These are phyloP conservation scores for Scaptomyza caliginosa DNA, from an alignment of 2,888 invertebrate species.

Conservation along the genomic window DNA sequence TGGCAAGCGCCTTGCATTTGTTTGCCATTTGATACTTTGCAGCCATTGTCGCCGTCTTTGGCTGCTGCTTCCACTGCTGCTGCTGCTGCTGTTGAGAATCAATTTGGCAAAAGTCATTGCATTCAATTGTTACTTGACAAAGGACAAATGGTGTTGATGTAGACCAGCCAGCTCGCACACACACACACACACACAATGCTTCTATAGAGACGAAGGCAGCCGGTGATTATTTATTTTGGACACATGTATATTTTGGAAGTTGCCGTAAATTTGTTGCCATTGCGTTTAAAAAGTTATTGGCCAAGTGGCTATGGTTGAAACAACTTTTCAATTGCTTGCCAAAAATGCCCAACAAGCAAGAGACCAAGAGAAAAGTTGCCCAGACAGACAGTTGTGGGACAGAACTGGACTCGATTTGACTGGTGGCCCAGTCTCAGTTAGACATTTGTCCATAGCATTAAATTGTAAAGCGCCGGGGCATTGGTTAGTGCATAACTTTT, in stretches of 20 bases:
- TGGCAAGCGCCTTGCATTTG: conserved; percentile 65
- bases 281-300: conserved; percentile 77
- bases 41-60: conserved; percentile 54
- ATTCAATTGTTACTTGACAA: conserved; percentile 78
- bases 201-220: conserved; percentile 16
- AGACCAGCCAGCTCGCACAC: conserved; percentile 23
- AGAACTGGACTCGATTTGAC: background rate
- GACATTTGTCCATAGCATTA: conserved; percentile 54
- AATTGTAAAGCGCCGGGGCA: conserved; percentile 73
- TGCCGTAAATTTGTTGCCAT: conserved; percentile 59
- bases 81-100: conserved; percentile 63
- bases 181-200: conserved; percentile 2
- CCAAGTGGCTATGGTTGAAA: conserved; percentile 55
- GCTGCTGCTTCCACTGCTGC: conserved; percentile 26
- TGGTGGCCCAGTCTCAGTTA: background rate
- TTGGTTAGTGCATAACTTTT: conserved; percentile 75
- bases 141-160: conserved; percentile 79
- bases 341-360: conserved; percentile 42
- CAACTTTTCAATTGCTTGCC: conserved; percentile 75
- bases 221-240: conserved; percentile 75
- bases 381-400: background rate
- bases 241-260: conserved; percentile 69
- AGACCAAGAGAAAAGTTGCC: background rate
- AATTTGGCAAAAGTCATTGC: conserved; percentile 79
- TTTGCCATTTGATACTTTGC: conserved; percentile 58